Conservation (phyloP, 1,140 invertebrate genomes). For the Diprion similis region DNA sequence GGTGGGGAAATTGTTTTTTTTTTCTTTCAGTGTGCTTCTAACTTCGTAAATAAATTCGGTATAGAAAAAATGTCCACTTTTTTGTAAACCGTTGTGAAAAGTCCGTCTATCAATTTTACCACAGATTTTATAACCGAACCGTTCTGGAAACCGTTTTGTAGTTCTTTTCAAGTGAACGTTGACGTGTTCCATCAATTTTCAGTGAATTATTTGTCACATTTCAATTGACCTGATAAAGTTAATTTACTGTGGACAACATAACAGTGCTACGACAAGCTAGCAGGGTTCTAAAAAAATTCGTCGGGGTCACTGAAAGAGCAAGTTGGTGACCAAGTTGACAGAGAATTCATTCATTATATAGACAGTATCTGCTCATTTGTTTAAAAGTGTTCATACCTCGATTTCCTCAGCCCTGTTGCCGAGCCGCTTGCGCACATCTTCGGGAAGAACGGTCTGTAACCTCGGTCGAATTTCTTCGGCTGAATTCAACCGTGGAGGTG, state of each 20-base stretch:
- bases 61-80: neutral
- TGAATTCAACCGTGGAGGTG: constrained; percentile 48
- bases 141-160: too few relatives aligned
- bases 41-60: neutral
- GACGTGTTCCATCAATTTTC: too few relatives aligned
- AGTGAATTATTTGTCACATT: too few relatives aligned
- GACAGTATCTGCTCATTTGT: neutral
- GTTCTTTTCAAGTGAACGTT: too few relatives aligned
- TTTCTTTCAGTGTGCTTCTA: too few relatives aligned
- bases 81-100: neutral
- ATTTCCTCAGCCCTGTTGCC: constrained; percentile 52
- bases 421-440: constrained; percentile 53
- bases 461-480: constrained; percentile 50
- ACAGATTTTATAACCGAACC: too few relatives aligned
- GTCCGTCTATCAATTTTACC: neutral
- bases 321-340: too few relatives aligned
- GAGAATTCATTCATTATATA: neutral
- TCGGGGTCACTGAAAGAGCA: too few relatives aligned
- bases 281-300: too few relatives aligned
- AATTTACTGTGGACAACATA: too few relatives aligned
- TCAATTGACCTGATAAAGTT: too few relatives aligned
- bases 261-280: too few relatives aligned
- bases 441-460: constrained; percentile 47
- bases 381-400: constrained; percentile 39
- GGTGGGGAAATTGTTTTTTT: neutral